Percentiles rank a stretch among this genome's conserved stretches.
Conservation (phyloP, 2,888 invertebrate genomes). For the Thera britannica region DNA sequence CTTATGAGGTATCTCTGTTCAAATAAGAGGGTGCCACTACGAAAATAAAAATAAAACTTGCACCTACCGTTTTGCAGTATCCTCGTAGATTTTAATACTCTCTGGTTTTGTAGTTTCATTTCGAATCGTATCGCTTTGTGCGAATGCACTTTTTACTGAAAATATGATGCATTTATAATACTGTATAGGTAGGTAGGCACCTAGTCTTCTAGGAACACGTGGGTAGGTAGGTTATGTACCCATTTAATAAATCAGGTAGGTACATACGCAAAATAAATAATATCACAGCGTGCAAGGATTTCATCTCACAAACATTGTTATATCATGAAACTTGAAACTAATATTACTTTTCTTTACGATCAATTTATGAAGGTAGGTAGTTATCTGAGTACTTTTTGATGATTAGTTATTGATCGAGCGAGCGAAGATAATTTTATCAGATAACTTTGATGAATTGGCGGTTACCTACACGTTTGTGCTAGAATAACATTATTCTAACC, state of each 20-base stretch:
- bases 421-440: background rate
- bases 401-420: background rate
- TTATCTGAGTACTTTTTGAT: background rate
- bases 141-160: background rate
- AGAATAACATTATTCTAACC: too few species aligned
- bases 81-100: background rate
- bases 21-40: too few species aligned
- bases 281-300: constrained; percentile 5
- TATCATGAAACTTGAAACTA: background rate
- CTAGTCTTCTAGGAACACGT: too few species aligned
- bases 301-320: background rate
- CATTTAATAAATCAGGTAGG: background rate
- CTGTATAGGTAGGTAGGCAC: too few species aligned
- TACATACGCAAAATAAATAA: constrained; percentile 5
- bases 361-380: background rate
- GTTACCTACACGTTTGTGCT: too few species aligned
- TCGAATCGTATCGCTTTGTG: background rate
- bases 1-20: too few species aligned
- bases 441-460: background rate
- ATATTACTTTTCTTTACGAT: constrained; percentile 10
- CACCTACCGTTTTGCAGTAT: background rate
- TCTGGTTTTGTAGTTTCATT: background rate
- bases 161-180: background rate
- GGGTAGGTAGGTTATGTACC: background rate
- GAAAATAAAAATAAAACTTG: background rate